Evolutionary conservation across 2,888 invertebrate species (phyloP).

Genomic region (Sminthurides aquaticus): DNA sequence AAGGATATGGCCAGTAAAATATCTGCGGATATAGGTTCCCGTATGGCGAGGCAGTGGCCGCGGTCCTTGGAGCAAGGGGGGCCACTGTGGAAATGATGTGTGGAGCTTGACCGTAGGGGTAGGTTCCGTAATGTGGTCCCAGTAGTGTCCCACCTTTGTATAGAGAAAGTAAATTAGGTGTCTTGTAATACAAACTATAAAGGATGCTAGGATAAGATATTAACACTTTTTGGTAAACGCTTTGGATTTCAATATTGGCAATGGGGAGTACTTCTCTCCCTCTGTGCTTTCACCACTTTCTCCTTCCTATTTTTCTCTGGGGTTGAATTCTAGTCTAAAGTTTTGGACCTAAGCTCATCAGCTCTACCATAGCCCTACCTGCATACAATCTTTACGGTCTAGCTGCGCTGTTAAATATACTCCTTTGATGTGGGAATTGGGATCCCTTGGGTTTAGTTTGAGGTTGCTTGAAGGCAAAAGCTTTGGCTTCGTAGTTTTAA

Average conservation of each 20-base stretch:
- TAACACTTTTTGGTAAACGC: slow-evolving; percentile 30
- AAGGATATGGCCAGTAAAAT: slow-evolving; percentile 90
- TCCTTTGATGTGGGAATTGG: no score
- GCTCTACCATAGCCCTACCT: no score
- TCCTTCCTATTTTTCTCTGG: no score
- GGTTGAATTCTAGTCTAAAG: no score
- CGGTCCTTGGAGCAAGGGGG: slow-evolving; percentile 44
- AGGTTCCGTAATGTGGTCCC: slow-evolving; percentile 44
- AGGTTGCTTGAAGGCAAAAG: no score
- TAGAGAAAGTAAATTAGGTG: not conserved
- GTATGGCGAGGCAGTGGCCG: slow-evolving; percentile 38
- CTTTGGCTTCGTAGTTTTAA: no score
- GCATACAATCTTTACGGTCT: no score
- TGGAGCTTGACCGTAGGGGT: slow-evolving; percentile 45
- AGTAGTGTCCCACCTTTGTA: slow-evolving; percentile 44
- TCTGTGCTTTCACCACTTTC: not conserved
- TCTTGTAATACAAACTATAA: not conserved
- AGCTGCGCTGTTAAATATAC: no score
- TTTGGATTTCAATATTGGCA: slow-evolving; percentile 26
- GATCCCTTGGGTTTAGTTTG: no score
- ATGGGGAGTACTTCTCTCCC: not conserved
- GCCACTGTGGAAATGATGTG: slow-evolving; percentile 45
- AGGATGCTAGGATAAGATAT: slow-evolving; percentile 2
- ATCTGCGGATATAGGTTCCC: slow-evolving; percentile 48
- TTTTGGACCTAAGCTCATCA: no score